Percentiles rank a stretch among this genome's conserved stretches.
phyloP scores from a whole-genome alignment of 2,888 invertebrate genomes.

The Abscondita cerata region DNA sequence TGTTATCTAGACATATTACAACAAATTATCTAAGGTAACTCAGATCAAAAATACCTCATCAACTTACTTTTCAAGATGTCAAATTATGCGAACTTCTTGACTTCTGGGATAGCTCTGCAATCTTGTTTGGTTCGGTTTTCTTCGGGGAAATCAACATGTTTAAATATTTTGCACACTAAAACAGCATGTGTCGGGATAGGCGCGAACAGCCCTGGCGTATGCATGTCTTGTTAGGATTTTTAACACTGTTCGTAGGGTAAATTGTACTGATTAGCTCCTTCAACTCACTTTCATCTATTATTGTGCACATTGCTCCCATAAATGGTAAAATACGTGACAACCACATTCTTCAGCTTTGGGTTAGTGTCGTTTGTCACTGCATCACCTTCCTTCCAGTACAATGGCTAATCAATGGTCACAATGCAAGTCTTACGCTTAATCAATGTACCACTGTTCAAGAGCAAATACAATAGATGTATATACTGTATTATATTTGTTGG shows the following conservation, averaged over 20 bases:
- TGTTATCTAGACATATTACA: no score
- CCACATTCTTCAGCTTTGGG: conserved; percentile 13
- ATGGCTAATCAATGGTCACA: conserved; percentile 10
- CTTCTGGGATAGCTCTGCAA: no score
- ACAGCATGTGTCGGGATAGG: background rate
- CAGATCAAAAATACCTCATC: no score
- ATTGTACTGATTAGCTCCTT: conserved; percentile 36
- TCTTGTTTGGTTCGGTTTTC: no score
- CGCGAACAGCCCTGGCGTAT: background rate
- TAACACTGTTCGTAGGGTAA: conserved; percentile 5
- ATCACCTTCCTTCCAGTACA: conserved; percentile 16
- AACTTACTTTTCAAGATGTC: no score
- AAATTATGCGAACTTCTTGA: no score
- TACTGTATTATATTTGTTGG: background rate
- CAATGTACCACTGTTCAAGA: conserved; percentile 2
- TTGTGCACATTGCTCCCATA: conserved; percentile 34
- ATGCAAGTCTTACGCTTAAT: background rate
- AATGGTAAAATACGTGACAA: conserved; percentile 36
- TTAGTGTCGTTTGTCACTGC: background rate
- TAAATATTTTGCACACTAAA: background rate
- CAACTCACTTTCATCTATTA: conserved; percentile 42
- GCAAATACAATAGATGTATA: conserved; percentile 2
- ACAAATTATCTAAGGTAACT: no score
- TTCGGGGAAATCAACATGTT: background rate
- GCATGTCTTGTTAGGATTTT: conserved; percentile 5